phyloP scores from a whole-genome alignment of 2,888 invertebrate genomes.

The Bombyx huttoni region DNA sequence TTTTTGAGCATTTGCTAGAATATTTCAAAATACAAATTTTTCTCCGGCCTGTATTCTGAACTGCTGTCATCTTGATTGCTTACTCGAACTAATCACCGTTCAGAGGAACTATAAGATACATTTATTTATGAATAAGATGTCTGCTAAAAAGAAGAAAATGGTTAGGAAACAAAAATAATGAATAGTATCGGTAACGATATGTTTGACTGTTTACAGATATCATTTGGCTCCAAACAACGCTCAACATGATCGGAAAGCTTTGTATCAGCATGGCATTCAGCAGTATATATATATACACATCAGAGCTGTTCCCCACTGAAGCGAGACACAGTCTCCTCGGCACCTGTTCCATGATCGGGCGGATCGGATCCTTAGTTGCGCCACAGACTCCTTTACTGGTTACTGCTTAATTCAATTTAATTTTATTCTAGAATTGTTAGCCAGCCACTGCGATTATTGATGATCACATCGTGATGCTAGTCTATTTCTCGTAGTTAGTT shows the following conservation, averaged over 20 bases:
- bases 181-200: not conserved
- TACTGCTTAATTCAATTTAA: constrained; percentile 9
- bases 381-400: constrained; percentile 79
- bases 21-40: no score
- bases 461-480: no score
- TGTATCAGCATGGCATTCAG: constrained; percentile 62
- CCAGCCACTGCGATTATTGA: no score
- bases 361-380: constrained; percentile 76
- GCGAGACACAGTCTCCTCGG: constrained; percentile 75
- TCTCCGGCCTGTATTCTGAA: no score
- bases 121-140: no score
- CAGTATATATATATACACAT: constrained; percentile 70
- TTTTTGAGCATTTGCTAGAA: no score
- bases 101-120: no score
- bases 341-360: constrained; percentile 76
- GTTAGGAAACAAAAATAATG: no score
- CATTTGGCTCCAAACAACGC: constrained; percentile 61
- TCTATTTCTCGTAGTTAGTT: no score
- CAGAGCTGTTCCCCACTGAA: constrained; percentile 78
- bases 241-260: constrained; percentile 60
- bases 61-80: no score
- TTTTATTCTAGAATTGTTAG: not conserved
- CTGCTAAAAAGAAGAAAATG: no score
- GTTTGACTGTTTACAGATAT: constrained; percentile 24
- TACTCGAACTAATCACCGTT: no score